Evolutionary conservation across 2,113 vertebrate genomes (phyloP).

Genomic region (Mixornis gularis): DNA sequence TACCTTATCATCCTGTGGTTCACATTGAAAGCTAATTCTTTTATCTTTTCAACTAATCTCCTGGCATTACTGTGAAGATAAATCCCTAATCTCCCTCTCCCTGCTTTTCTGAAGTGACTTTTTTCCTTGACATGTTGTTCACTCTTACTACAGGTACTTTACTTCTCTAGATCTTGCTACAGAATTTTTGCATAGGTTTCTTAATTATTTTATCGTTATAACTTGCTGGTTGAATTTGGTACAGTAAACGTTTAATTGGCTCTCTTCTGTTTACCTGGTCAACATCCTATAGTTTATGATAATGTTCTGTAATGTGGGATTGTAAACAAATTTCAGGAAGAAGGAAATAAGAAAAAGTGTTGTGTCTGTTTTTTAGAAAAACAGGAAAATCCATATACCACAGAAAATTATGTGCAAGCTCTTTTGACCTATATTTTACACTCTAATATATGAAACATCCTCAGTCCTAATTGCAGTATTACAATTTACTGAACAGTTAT

Average conservation of each 20-base stretch:
- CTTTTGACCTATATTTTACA: not conserved
- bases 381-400: not conserved
- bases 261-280: not conserved
- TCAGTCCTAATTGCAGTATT: not conserved
- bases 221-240: not conserved
- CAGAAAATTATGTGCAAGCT: not conserved
- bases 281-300: fast-evolving
- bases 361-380: not conserved
- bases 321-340: not conserved
- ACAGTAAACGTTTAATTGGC: not conserved
- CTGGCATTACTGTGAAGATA: conserved; percentile 63
- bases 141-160: conserved; percentile 23
- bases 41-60: conserved; percentile 65
- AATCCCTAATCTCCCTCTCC: conserved; percentile 56
- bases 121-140: conserved; percentile 57
- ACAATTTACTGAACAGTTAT: not conserved
- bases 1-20: conserved; percentile 56
- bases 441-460: not conserved
- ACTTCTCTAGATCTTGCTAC: not conserved
- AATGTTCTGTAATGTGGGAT: not conserved
- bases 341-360: not conserved
- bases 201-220: not conserved
- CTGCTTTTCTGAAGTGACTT: conserved; percentile 61
- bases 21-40: conserved; percentile 61
- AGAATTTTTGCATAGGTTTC: not conserved